These are phyloP conservation scores for Bergia puertoricense DNA, from an alignment of 92 coral and sea anemone species.

Conservation along the genomic window DNA sequence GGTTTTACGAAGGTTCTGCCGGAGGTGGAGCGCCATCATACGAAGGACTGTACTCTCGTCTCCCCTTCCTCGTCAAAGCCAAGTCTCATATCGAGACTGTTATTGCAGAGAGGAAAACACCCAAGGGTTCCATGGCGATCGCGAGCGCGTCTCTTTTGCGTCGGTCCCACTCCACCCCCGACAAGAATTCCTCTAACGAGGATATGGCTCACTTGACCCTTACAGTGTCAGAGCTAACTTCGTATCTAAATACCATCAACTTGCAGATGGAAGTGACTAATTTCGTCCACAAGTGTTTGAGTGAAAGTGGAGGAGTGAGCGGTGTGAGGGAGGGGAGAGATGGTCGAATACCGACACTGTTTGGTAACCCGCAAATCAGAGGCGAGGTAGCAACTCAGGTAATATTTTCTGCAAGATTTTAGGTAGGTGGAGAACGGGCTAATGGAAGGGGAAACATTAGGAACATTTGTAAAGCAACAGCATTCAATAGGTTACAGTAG, in stretches of 20 bases:
- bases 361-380: slow-evolving; percentile 85
- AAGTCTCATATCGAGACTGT: slow-evolving; percentile 86
- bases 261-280: slow-evolving; percentile 90
- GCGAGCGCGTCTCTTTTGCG: slow-evolving; percentile 84
- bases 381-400: slow-evolving; percentile 91
- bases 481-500: background rate
- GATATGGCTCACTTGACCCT: slow-evolving; percentile 72
- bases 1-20: slow-evolving; percentile 90
- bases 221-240: slow-evolving; percentile 85
- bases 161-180: slow-evolving; percentile 51
- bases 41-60: slow-evolving; percentile 83
- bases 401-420: slow-evolving; percentile 11
- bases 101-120: slow-evolving; percentile 83
- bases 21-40: slow-evolving; percentile 74
- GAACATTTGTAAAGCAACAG: background rate
- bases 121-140: slow-evolving; percentile 77
- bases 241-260: slow-evolving; percentile 84
- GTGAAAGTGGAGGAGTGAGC: slow-evolving; percentile 66
- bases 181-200: slow-evolving; percentile 57
- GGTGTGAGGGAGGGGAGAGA: slow-evolving; percentile 54
- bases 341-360: slow-evolving; percentile 75
- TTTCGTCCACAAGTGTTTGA: slow-evolving; percentile 78
- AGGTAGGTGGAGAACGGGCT: background rate
- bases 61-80: slow-evolving; percentile 81
- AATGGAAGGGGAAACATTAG: background rate